Evolutionary conservation across 2,888 invertebrate species (phyloP), one percentile per base, ranked within the genome.

Genomic region (Lasius fuliginosus): DNA sequence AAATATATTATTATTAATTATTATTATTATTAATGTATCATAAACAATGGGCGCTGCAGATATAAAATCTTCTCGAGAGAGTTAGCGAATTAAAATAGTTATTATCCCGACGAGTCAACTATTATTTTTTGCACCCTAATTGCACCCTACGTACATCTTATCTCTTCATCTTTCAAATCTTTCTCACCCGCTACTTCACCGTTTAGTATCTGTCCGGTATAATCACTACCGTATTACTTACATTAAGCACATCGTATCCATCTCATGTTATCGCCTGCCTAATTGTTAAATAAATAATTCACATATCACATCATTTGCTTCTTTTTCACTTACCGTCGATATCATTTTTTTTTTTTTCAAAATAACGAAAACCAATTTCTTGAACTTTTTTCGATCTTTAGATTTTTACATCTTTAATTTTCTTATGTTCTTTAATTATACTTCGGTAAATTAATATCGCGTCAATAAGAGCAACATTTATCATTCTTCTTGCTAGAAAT

Each of bases 261-360:
- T 89, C 88, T 90, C 90, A 87, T 91, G 90, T 90, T 91, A 89
- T 87, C 88, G 86, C 90, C 92, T 89, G 90, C 89, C 88, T 92
- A 91, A 91, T 90, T 92, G 92, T 92, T 92, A 87, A 92, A 92
- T 91, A 92, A 92, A 92, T 89, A 87, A 89, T 91, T 87, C 90
- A 88, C 90, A 91, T 89, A 90, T 77, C 86, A 86, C 40, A 46
- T 11, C 23, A 12, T 74, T 67, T 79, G 68, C 69, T 64, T 82
- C 82, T 77, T 85, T 67, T 73, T 53, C 49, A 40, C 46, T 60
- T 40, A 60, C 33, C 71, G 23, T 79, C 79, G 58, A 60, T 69
- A 30, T 56, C 36, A 23, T 67, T 12, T 76, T 64, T 49, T 64
- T 30, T 74, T 42, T 18, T 12, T 33, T 62, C 1, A 0, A 36